Evolutionary conservation across 2,113 vertebrate species (phyloP), one percentile per base, ranked within the genome.

Genomic region (Mustelus asterias): DNA sequence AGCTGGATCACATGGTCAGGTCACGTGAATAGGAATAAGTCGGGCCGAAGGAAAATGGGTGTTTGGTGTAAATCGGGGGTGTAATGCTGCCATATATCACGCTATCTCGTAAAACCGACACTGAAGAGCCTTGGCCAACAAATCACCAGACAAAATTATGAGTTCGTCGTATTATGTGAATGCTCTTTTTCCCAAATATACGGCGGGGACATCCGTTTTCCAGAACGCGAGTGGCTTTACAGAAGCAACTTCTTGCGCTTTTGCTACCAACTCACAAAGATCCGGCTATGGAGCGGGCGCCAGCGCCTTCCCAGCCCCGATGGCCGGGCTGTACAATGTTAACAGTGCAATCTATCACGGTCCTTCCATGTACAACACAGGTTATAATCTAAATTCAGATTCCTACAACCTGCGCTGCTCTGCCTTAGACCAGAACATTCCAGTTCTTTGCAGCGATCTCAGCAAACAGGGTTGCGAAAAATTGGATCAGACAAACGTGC

Each of bases 1-100:
- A 97, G 97, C 96, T 96, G 96, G 96, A 96, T 98, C 98, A 98
- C 97, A 97, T 98, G 98, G 98, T 97, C 95, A 96, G 83, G 97
- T 98, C 98, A 99, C 98, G 98, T 99, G 98, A 97, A 96, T 86
- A 96, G 97, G 97, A 97, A 98, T 96, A 98, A 98, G 98, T 98
- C 97, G 96, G 98, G 98, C 98, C 98, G 97, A 98, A 98, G 98
- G 98, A 98, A 98, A 99, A 98, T 99, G 98, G 98, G 98, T 95
- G 98, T 98, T 98, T 98, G 98, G 98, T 98, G 98, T 99, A 99
- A 99, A 99, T 99, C 98, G 98, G 98, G 98, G 97, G 98, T 98
- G 98, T 99, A 99, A 99, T 98, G 98, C 98, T 98, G 98, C 98
- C 98, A 98, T 99, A 99, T 99, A 99, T 99, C 98, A 99, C 98